Conservation (phyloP, 2,888 invertebrate genomes). For the Campaea margaritaria region DNA sequence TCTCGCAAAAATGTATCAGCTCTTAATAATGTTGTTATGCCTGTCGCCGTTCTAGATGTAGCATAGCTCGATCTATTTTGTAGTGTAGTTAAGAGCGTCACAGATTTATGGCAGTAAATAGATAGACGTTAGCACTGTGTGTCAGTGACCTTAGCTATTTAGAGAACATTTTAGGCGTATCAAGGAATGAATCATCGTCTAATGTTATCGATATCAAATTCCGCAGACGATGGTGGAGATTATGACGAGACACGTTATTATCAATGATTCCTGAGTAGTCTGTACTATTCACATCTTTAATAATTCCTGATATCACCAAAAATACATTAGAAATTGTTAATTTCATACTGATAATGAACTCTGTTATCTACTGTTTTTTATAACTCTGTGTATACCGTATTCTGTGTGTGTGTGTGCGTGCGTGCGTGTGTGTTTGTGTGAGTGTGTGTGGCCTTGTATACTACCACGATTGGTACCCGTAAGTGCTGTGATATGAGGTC, state of each 20-base stretch:
- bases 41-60: conserved; percentile 17
- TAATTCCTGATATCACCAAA: too few relatives aligned
- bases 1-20: background rate
- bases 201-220: conserved; percentile 33
- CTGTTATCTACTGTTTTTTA: too few relatives aligned
- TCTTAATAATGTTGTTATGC: conserved; percentile 12
- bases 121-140: conserved; percentile 44
- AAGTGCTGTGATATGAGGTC: too few relatives aligned
- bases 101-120: conserved; percentile 52
- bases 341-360: too few relatives aligned
- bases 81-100: conserved; percentile 23
- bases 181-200: conserved; percentile 34
- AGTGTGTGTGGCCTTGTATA: too few relatives aligned
- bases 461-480: too few relatives aligned
- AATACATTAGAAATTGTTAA: too few relatives aligned
- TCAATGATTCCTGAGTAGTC: too few relatives aligned
- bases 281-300: too few relatives aligned
- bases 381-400: too few relatives aligned
- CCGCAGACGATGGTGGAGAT: conserved; percentile 23
- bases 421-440: too few relatives aligned
- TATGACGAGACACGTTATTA: conserved; percentile 1
- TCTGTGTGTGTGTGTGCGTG: too few relatives aligned
- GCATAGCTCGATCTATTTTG: conserved; percentile 16
- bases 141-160: conserved; percentile 62
- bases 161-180: conserved; percentile 46